phyloP scores from a whole-genome alignment of 2,888 invertebrate genomes.

The Acanthococcus lagerstroemiae region DNA sequence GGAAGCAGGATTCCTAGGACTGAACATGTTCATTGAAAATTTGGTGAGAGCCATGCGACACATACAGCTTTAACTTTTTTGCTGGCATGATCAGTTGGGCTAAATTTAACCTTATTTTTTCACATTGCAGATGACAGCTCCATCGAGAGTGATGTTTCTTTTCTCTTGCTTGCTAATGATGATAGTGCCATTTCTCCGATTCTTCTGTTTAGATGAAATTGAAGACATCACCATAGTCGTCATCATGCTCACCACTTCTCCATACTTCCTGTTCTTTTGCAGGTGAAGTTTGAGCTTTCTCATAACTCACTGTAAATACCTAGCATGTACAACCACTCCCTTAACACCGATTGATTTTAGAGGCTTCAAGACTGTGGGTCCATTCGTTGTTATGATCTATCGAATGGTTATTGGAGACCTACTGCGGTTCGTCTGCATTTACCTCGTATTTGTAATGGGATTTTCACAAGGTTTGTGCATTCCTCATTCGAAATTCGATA shows the following conservation, averaged over 20 bases:
- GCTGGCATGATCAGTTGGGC: too few species aligned
- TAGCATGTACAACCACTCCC: too few species aligned
- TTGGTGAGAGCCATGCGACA: conserved; percentile 52
- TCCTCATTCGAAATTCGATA: background rate
- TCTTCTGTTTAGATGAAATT: conserved; percentile 72
- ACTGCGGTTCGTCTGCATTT: conserved; percentile 89
- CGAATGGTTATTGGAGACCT: conserved; percentile 96
- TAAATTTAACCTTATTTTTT: conserved; percentile 36
- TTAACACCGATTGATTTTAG: conserved; percentile 45
- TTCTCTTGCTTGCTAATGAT: conserved; percentile 84
- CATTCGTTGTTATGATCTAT: conserved; percentile 99
- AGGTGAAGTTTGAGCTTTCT: conserved; percentile 49
- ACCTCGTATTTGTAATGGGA: conserved; percentile 91
- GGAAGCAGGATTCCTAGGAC: conserved; percentile 83
- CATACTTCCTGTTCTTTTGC: conserved; percentile 95
- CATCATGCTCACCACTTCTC: conserved; percentile 90
- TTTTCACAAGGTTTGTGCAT: conserved; percentile 75
- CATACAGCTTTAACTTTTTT: too few species aligned
- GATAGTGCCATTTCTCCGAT: conserved; percentile 69
- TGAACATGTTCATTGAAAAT: conserved; percentile 90
- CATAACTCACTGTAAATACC: too few species aligned
- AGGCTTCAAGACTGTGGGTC: conserved; percentile 95
- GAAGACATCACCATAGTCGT: conserved; percentile 88
- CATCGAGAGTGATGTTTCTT: conserved; percentile 86
- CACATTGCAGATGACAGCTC: conserved; percentile 77